Evolutionary conservation across 2,888 invertebrate genomes (phyloP).

Genomic region (Leucophenga maculata): DNA sequence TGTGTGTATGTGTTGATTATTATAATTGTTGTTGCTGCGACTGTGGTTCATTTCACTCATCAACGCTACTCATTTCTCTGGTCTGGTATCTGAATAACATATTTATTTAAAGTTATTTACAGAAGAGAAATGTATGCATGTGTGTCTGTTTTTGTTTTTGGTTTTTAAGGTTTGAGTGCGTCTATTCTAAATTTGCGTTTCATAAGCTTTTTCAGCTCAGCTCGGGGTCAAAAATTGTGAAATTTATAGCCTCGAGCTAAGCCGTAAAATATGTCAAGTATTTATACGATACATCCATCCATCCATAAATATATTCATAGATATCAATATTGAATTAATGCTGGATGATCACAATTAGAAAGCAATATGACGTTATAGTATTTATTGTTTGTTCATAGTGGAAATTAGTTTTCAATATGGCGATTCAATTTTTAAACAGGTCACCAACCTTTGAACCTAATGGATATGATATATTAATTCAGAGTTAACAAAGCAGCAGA

Average conservation of each 20-base stretch:
- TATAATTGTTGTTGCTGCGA: neutral
- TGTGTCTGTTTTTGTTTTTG: neutral
- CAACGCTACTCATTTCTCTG: neutral
- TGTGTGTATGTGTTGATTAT: constrained; percentile 4
- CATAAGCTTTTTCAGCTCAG: constrained; percentile 15
- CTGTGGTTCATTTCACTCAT: neutral
- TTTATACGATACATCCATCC: neutral
- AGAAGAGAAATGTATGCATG: constrained; percentile 36
- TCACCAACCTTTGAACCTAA: too few species aligned
- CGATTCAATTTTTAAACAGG: too few species aligned
- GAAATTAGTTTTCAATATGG: too few species aligned
- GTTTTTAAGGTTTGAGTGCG: neutral
- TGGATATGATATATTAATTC: too few species aligned
- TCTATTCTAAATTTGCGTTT: constrained; percentile 18
- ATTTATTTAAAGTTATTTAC: constrained; percentile 43
- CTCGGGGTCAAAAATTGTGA: constrained; percentile 6
- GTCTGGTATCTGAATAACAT: constrained; percentile 15
- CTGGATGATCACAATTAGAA: too few species aligned
- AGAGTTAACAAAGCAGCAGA: too few species aligned
- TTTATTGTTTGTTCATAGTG: too few species aligned
- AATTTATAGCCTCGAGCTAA: constrained; percentile 4
- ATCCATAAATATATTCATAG: too few species aligned
- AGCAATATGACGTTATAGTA: too few species aligned
- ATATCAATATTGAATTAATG: too few species aligned
- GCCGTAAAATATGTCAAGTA: constrained; percentile 12